Conservation (phyloP, 2,113 vertebrate genomes). For the Bettongia penicillata region DNA sequence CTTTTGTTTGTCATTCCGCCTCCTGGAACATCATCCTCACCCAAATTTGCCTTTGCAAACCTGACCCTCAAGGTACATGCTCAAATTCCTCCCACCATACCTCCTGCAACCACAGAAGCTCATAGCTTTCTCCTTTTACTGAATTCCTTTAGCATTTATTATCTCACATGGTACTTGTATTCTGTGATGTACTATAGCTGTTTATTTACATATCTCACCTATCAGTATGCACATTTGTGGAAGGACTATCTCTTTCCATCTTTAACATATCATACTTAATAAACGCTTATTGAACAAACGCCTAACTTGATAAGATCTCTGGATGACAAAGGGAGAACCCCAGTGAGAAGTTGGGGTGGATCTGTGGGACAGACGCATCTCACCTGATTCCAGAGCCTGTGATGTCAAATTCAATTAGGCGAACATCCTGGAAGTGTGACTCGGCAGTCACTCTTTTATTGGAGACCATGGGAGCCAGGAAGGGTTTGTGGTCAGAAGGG, state of each 20-base stretch:
- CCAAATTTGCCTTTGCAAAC: not conserved
- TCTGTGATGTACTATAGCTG: not conserved
- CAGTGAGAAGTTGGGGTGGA: not conserved
- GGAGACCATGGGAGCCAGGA: constrained; percentile 85
- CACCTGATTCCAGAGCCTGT: constrained; percentile 89
- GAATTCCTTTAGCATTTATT: not conserved
- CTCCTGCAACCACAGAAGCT: not conserved
- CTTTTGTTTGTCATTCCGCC: not conserved
- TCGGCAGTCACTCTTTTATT: constrained; percentile 88
- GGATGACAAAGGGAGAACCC: not conserved
- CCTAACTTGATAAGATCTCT: not conserved
- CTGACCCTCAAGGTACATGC: not conserved
- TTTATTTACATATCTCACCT: not conserved
- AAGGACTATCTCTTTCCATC: not conserved
- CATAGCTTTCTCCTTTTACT: not conserved
- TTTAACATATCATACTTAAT: not conserved
- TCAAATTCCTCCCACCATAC: not conserved
- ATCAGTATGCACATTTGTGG: not conserved
- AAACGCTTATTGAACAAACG: not conserved
- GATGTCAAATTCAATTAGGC: constrained; percentile 93
- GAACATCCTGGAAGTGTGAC: constrained; percentile 95
- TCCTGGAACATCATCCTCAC: not conserved
- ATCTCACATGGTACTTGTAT: not conserved
- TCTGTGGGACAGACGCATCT: constrained; percentile 67
- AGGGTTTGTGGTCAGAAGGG: constrained; percentile 84